A percentile compares a stretch with the other conserved stretches of the same genome.
phyloP scores from a whole-genome alignment of 2,888 invertebrate genomes.

The Sesia bembeciformis region DNA sequence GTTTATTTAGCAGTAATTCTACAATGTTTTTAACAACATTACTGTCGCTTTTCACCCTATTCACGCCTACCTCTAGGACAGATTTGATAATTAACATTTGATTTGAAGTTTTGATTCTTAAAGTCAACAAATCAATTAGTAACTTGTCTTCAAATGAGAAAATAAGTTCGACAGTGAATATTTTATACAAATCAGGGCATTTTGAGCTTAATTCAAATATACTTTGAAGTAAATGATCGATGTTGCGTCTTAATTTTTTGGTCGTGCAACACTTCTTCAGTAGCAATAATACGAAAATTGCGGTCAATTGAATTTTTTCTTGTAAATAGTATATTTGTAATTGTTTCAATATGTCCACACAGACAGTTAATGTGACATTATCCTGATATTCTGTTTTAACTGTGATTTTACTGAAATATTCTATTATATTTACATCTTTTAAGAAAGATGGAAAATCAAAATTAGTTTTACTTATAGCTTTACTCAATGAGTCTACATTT shows the following conservation, averaged over 20 bases:
- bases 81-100: conserved; percentile 38
- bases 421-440: conserved; percentile 27
- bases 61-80: conserved; percentile 50
- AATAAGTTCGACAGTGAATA: conserved; percentile 46
- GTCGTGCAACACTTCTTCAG: conserved; percentile 43
- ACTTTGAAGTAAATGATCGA: conserved; percentile 41
- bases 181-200: conserved; percentile 53
- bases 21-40: conserved; percentile 53
- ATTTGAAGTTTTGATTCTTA: conserved; percentile 49
- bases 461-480: conserved; percentile 36
- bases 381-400: conserved; percentile 21
- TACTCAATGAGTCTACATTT: conserved; percentile 35
- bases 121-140: conserved; percentile 40
- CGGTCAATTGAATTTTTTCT: conserved; percentile 51
- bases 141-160: conserved; percentile 42
- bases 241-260: conserved; percentile 39
- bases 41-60: conserved; percentile 47
- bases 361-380: conserved; percentile 23
- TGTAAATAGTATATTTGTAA: conserved; percentile 49
- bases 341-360: conserved; percentile 39
- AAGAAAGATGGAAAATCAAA: conserved; percentile 37
- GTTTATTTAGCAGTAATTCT: conserved; percentile 35
- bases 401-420: conserved; percentile 28
- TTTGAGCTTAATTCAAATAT: conserved; percentile 53
- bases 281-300: conserved; percentile 45